Conservation (phyloP, 2,797 vertebrate species). For the Notolabrus celidotus region DNA sequence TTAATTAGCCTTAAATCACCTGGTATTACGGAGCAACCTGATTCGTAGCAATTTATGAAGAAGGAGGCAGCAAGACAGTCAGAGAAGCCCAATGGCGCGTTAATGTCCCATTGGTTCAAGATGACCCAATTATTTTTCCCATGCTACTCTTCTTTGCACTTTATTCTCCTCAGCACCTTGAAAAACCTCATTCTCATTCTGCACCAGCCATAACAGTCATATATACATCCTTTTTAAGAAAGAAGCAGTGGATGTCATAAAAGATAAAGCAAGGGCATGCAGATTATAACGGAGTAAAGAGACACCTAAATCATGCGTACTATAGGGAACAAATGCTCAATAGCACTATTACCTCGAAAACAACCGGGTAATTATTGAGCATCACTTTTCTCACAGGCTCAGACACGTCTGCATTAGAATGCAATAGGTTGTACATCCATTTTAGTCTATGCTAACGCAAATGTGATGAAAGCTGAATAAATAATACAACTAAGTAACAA, state of each 20-base stretch:
- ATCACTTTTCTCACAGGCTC: slow-evolving; percentile 27
- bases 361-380: slow-evolving; percentile 46
- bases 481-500: slow-evolving; percentile 6
- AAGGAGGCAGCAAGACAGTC: slow-evolving; percentile 62
- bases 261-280: slow-evolving; percentile 52
- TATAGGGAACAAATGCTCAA: slow-evolving; percentile 30
- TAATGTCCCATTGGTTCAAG: slow-evolving; percentile 82
- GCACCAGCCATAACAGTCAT: slow-evolving; percentile 53
- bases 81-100: slow-evolving; percentile 75
- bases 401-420: slow-evolving; percentile 6
- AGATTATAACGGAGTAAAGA: slow-evolving; percentile 55
- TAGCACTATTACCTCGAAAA: slow-evolving; percentile 48
- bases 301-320: slow-evolving; percentile 35
- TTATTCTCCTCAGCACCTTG: slow-evolving; percentile 71
- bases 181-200: slow-evolving; percentile 70
- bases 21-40: slow-evolving; percentile 72
- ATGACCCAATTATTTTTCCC: slow-evolving; percentile 83
- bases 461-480: slow-evolving; percentile 9
- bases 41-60: slow-evolving; percentile 75
- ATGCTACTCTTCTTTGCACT: slow-evolving; percentile 69
- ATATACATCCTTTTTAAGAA: slow-evolving; percentile 43
- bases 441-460: slow-evolving; percentile 7
- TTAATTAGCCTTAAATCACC: slow-evolving; percentile 78
- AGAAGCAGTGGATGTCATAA: slow-evolving; percentile 49
- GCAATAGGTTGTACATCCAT: slow-evolving; percentile 8